phyloP scores from a whole-genome alignment of 2,888 invertebrate species.

The Sinelater perroti region DNA sequence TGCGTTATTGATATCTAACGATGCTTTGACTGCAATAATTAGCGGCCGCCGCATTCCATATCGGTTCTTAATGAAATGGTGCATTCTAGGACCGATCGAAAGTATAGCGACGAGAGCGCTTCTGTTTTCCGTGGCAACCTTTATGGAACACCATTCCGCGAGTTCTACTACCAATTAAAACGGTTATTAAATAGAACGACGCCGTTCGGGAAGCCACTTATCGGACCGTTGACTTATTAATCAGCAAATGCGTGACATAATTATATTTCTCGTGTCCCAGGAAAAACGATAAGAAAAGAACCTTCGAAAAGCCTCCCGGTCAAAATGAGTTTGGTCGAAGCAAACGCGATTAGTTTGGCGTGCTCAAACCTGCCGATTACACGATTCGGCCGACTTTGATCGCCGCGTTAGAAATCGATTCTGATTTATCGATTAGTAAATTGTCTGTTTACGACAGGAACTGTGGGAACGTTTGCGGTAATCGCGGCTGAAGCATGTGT shows the following conservation, averaged over 20 bases:
- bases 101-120: conserved; percentile 2
- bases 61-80: too few relatives aligned
- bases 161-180: conserved; percentile 40
- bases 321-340: too few relatives aligned
- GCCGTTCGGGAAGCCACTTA: conserved; percentile 35
- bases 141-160: conserved; percentile 41
- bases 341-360: conserved; percentile 28
- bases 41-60: too few relatives aligned
- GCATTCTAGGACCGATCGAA: conserved; percentile 1
- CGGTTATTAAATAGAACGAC: conserved; percentile 40
- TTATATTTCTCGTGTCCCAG: too few relatives aligned
- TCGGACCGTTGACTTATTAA: conserved; percentile 39
- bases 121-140: conserved; percentile 26
- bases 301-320: too few relatives aligned
- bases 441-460: conserved; percentile 28
- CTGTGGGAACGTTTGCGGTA: conserved; percentile 27
- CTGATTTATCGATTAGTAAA: conserved; percentile 29
- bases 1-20: too few relatives aligned
- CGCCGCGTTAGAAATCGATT: conserved; percentile 16
- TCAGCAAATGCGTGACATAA: conserved; percentile 29
- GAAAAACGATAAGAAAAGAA: too few relatives aligned
- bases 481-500: conserved; percentile 23
- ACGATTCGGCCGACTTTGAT: conserved; percentile 30
- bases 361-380: conserved; percentile 29
- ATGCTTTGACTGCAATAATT: too few relatives aligned